Percentiles rank a stretch among this genome's conserved stretches.
Conservation (phyloP, 2,888 invertebrate species). For the Elmis aenea region DNA sequence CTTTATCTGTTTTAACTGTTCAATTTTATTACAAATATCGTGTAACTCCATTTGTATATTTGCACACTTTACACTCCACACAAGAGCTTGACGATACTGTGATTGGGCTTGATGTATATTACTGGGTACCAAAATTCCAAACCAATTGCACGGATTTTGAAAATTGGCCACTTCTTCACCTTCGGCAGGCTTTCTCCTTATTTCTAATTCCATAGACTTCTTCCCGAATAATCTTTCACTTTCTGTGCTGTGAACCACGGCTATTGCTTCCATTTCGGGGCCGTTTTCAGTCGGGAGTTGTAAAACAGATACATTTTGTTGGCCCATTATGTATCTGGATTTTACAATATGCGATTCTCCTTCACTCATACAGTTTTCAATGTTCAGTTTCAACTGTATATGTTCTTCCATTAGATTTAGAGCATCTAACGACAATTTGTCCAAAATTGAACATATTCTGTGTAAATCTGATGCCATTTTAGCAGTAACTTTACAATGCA, state of each 20-base stretch:
- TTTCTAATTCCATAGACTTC: slow-evolving; percentile 36
- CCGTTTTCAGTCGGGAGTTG: slow-evolving; percentile 66
- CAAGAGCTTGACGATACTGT: slow-evolving; percentile 66
- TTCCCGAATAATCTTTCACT: slow-evolving; percentile 40
- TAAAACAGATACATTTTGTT: slow-evolving; percentile 62
- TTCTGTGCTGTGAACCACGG: slow-evolving; percentile 36
- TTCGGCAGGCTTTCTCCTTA: slow-evolving; percentile 31
- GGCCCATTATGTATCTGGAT: slow-evolving; percentile 73
- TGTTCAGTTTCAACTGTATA: slow-evolving; percentile 59
- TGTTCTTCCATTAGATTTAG: slow-evolving; percentile 71
- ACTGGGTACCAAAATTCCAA: slow-evolving; percentile 79
- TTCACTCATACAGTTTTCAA: slow-evolving; percentile 64
- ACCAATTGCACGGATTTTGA: slow-evolving; percentile 75
- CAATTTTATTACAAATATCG: slow-evolving; percentile 38
- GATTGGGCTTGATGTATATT: slow-evolving; percentile 70
- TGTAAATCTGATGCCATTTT: slow-evolving; percentile 36
- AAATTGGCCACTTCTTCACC: slow-evolving; percentile 40
- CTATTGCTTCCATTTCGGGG: slow-evolving; percentile 47
- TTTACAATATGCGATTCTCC: slow-evolving; percentile 74
- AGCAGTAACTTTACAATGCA: no score
- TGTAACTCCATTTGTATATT: slow-evolving; percentile 63
- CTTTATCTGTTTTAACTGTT: slow-evolving; percentile 32
- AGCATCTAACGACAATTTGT: slow-evolving; percentile 63
- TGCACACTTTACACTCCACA: slow-evolving; percentile 61
- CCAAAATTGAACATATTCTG: slow-evolving; percentile 57